Percentiles rank a stretch among this genome's conserved stretches.
Evolutionary conservation across 1,140 invertebrate species (phyloP).

Genomic region (Colletes latitarsis): DNA sequence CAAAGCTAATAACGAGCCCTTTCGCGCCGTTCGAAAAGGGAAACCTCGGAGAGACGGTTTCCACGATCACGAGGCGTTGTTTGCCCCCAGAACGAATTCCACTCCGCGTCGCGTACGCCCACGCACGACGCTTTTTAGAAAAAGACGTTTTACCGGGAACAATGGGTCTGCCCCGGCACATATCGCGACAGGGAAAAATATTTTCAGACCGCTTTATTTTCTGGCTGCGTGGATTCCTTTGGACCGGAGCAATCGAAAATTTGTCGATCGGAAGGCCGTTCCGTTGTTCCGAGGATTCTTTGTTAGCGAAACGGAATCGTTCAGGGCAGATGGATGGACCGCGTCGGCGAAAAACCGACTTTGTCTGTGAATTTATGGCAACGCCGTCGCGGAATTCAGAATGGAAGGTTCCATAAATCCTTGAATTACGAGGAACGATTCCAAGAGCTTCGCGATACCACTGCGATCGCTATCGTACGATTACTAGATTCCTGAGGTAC

Average conservation of each 20-base stretch:
- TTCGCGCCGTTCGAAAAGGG: constrained; percentile 32
- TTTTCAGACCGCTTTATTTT: neutral
- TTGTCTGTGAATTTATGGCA: no score
- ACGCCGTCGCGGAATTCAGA: no score
- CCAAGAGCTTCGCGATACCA: no score
- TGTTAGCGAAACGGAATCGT: neutral
- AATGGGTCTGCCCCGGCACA: neutral
- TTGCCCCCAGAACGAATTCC: constrained; percentile 62
- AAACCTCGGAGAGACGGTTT: constrained; percentile 19
- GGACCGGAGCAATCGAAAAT: neutral
- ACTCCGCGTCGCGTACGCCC: constrained; percentile 8
- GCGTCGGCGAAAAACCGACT: no score
- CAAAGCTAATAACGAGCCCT: constrained; percentile 56
- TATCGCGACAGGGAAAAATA: neutral
- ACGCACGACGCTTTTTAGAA: constrained; percentile 28
- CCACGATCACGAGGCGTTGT: constrained; percentile 50
- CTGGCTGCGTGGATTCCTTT: neutral
- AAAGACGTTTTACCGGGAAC: neutral
- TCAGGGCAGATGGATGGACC: neutral
- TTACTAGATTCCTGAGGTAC: no score
- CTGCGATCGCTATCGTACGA: no score
- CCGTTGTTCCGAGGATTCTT: neutral
- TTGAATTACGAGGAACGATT: no score
- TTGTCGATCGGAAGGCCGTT: neutral
- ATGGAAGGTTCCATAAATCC: no score